Conservation (phyloP, 2,888 invertebrate species). For the Troides oblongomaculatus region DNA sequence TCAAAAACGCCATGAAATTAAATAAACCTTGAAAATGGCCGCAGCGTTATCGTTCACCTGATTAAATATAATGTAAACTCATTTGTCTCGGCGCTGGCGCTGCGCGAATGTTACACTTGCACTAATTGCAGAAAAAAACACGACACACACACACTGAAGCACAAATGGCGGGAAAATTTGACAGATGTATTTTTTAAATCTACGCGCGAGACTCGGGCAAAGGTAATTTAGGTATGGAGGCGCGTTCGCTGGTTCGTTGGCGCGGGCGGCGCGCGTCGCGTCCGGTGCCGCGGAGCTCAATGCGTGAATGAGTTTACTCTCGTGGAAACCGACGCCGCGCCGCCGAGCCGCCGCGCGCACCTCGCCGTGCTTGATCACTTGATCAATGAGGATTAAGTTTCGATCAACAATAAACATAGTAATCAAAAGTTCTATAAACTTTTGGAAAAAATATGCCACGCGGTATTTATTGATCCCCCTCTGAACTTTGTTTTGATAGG, state of each 20-base stretch:
- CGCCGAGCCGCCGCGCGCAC: conserved; percentile 39
- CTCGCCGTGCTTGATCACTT: background rate
- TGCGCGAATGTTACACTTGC: conserved; percentile 33
- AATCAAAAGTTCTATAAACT: too few relatives aligned
- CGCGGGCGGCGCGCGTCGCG: conserved; percentile 74
- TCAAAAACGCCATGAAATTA: conserved; percentile 30
- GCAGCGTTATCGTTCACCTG: conserved; percentile 50
- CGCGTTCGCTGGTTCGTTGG: conserved; percentile 37
- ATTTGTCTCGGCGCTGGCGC: conserved; percentile 46
- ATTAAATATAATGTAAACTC: conserved; percentile 58
- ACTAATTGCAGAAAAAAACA: conserved; percentile 28
- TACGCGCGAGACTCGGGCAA: background rate
- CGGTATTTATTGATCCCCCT: too few relatives aligned
- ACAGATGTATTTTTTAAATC: conserved; percentile 26
- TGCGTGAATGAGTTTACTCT: conserved; percentile 58
- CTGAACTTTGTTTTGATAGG: too few relatives aligned
- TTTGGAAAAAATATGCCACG: too few relatives aligned
- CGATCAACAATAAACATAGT: too few relatives aligned
- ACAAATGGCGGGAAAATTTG: conserved; percentile 22
- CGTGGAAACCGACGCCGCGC: conserved; percentile 46
- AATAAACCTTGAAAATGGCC: conserved; percentile 40
- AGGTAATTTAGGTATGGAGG: background rate
- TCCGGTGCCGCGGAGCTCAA: conserved; percentile 58
- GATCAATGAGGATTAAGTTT: too few relatives aligned
- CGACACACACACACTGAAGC: conserved; percentile 31